A percentile compares a stretch with the other conserved stretches of the same genome.
Evolutionary conservation across 2,888 invertebrate genomes (phyloP).

Genomic region (Perizoma affinitatum): DNA sequence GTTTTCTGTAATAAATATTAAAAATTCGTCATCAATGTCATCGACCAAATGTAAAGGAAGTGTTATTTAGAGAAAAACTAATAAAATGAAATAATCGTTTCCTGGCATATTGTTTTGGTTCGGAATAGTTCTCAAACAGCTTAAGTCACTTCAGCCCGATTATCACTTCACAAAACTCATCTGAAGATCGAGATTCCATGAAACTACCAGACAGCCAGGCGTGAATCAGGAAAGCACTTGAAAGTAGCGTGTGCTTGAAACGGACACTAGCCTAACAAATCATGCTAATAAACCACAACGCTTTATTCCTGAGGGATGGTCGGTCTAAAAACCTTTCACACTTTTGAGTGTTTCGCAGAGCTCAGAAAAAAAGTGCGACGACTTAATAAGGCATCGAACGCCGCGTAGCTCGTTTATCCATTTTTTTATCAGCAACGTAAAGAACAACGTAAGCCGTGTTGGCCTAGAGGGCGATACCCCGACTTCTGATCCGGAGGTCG

Average conservation of each 20-base stretch:
- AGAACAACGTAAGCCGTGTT: too few relatives aligned
- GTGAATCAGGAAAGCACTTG: slow-evolving; percentile 59
- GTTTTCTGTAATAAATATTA: too few relatives aligned
- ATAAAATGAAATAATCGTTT: too few relatives aligned
- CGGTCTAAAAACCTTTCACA: slow-evolving; percentile 9
- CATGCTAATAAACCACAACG: slow-evolving; percentile 44
- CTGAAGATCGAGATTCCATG: slow-evolving; percentile 12
- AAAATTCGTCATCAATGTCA: too few relatives aligned
- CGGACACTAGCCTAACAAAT: slow-evolving; percentile 46
- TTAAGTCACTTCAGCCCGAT: slow-evolving; percentile 12
- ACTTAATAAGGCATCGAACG: not conserved
- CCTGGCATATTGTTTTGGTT: too few relatives aligned
- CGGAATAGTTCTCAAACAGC: not conserved
- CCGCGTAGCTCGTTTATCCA: not conserved
- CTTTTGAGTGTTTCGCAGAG: slow-evolving; percentile 13
- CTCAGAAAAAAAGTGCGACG: not conserved
- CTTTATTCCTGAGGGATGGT: slow-evolving; percentile 31
- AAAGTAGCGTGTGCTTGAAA: slow-evolving; percentile 45
- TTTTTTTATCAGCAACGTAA: not conserved
- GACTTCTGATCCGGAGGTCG: too few relatives aligned
- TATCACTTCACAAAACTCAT: slow-evolving; percentile 16
- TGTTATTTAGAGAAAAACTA: too few relatives aligned
- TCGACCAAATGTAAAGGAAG: too few relatives aligned
- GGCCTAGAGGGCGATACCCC: too few relatives aligned
- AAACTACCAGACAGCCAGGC: slow-evolving; percentile 40